phyloP scores from a whole-genome alignment of 2,888 invertebrate genomes.

The Aleiodes leptofemur region DNA sequence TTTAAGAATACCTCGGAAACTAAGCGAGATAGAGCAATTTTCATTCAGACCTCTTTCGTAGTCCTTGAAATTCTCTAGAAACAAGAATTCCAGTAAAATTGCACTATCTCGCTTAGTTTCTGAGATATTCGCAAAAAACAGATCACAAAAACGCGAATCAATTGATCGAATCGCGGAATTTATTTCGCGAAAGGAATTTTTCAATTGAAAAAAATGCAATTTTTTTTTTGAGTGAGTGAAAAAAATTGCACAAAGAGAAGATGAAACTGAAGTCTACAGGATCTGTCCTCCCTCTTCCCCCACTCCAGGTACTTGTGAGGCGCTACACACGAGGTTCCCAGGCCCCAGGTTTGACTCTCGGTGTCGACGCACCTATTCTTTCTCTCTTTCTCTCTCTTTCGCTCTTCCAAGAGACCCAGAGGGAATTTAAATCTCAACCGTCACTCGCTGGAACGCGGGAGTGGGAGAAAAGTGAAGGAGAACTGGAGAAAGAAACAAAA shows the following conservation, averaged over 20 bases:
- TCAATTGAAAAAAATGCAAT: neutral
- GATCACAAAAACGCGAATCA: no score
- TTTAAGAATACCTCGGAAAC: no score
- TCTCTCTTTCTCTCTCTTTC: conserved; percentile 59
- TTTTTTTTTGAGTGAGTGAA: neutral
- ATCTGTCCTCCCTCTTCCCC: neutral
- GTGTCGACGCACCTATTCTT: conserved; percentile 57
- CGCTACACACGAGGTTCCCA: conserved; percentile 32
- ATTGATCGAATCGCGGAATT: no score
- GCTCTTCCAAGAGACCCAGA: conserved; percentile 53
- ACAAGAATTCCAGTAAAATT: no score
- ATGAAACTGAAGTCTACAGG: conserved; percentile 34
- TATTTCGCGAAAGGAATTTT: neutral
- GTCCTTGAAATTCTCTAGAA: no score
- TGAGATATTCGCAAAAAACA: neutral
- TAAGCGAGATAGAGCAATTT: no score
- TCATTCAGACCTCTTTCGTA: no score
- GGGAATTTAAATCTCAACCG: conserved; percentile 75
- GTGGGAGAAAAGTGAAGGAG: conserved; percentile 32
- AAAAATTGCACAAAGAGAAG: conserved; percentile 40
- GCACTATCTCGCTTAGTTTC: no score
- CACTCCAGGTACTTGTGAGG: neutral
- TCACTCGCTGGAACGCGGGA: conserved; percentile 60
- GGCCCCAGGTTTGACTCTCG: conserved; percentile 34
- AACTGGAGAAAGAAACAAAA: conserved; percentile 9